These are phyloP conservation scores for Helicoverpa armigera DNA, from an alignment of 1,140 invertebrate species.

Conservation along the genomic window DNA sequence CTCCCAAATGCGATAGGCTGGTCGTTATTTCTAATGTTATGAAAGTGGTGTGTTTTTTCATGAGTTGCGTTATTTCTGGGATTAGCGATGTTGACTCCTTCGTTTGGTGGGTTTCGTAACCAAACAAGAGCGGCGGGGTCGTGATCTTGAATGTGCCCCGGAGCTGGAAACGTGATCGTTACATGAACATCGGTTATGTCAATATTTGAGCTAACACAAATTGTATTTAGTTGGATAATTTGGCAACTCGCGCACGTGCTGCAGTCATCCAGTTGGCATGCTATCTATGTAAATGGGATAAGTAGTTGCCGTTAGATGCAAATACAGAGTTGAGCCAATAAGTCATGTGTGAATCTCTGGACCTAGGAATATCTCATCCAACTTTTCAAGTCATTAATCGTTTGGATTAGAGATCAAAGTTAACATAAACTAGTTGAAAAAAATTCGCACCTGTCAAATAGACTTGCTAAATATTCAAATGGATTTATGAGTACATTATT, in stretches of 20 bases:
- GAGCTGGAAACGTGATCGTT: conserved; percentile 64
- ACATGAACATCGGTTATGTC: conserved; percentile 5
- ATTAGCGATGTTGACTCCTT: conserved; percentile 64
- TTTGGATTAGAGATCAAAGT: background rate
- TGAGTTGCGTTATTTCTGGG: conserved; percentile 68
- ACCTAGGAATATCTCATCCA: too few species aligned
- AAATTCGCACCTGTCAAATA: too few species aligned
- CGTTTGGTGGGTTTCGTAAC: conserved; percentile 68
- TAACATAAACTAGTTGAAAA: too few species aligned
- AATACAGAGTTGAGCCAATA: too few species aligned
- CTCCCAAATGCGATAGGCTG: conserved; percentile 72
- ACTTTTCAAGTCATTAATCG: background rate
- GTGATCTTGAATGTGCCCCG: conserved; percentile 75
- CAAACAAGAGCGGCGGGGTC: conserved; percentile 73
- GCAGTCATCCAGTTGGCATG: too few species aligned
- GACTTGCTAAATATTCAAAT: background rate
- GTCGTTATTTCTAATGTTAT: conserved; percentile 71
- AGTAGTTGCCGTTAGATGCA: too few species aligned
- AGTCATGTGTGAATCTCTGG: too few species aligned
- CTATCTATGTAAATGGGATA: too few species aligned
- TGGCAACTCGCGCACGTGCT: background rate
- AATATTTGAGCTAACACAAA: conserved; percentile 2
- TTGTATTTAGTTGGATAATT: background rate
- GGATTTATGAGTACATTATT: background rate
- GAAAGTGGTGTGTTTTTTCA: conserved; percentile 73